Conservation (phyloP, 1,140 invertebrate species). For the Manduca sexta region DNA sequence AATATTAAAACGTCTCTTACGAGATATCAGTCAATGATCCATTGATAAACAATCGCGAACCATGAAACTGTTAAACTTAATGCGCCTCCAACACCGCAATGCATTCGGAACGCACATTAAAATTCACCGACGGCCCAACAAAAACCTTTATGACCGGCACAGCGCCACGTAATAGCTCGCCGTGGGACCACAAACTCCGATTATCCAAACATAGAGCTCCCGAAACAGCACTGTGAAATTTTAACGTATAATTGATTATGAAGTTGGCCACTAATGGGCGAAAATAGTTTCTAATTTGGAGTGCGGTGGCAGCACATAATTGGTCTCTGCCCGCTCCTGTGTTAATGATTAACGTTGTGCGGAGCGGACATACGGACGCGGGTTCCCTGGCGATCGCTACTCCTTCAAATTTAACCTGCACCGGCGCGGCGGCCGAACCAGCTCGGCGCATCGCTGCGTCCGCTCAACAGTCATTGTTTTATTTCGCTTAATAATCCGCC, state of each 20-base stretch:
- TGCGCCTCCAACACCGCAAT: constrained; percentile 19
- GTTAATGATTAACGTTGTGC: constrained; percentile 60
- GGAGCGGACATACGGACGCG: constrained; percentile 19
- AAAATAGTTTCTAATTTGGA: constrained; percentile 73
- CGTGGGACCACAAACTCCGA: constrained; percentile 71
- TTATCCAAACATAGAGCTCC: constrained; percentile 64
- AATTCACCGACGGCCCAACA: constrained; percentile 54
- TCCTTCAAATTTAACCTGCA: constrained; percentile 43
- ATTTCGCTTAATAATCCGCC: constrained; percentile 12
- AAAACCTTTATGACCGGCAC: constrained; percentile 60
- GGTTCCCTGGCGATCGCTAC: constrained; percentile 31
- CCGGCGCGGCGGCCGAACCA: too few relatives aligned
- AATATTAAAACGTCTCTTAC: too few relatives aligned
- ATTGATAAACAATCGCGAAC: too few relatives aligned
- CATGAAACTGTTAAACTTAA: background rate
- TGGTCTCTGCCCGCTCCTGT: constrained; percentile 58
- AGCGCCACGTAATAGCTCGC: constrained; percentile 56
- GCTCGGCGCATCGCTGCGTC: too few relatives aligned
- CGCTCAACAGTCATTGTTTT: constrained; percentile 7
- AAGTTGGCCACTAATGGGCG: constrained; percentile 70
- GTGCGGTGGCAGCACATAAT: constrained; percentile 54
- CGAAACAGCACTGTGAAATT: constrained; percentile 65
- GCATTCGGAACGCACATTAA: constrained; percentile 61
- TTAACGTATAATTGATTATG: constrained; percentile 72
- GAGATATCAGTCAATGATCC: too few relatives aligned